phyloP scores from a whole-genome alignment of 1,140 invertebrate species.

The Drosophila kohkoa region DNA sequence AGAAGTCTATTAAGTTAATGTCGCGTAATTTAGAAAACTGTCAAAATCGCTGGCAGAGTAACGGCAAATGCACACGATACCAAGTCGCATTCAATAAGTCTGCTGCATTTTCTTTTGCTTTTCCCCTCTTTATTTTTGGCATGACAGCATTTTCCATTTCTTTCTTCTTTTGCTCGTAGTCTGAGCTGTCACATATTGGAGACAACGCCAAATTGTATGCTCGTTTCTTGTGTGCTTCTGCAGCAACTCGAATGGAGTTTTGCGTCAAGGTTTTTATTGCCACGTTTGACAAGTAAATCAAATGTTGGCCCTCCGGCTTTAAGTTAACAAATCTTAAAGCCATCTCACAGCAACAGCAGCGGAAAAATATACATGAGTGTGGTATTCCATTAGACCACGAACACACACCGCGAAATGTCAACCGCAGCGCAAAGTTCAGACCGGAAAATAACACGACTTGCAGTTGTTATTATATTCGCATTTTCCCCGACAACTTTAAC shows the following conservation, averaged over 20 bases:
- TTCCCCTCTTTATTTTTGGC: constrained; percentile 1
- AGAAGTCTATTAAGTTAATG: constrained; percentile 80
- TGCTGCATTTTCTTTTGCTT: constrained; percentile 5
- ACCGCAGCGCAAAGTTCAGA: constrained; percentile 25
- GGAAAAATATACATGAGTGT: neutral
- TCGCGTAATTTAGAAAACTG: constrained; percentile 81
- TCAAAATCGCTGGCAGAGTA: constrained; percentile 65
- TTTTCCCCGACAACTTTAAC: constrained; percentile 35
- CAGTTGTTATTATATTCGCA: constrained; percentile 51
- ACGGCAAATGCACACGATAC: constrained; percentile 70
- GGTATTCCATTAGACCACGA: constrained; percentile 17
- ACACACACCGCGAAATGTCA: constrained; percentile 42
- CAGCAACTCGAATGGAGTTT: constrained; percentile 25
- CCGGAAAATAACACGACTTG: constrained; percentile 47
- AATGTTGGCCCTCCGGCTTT: constrained; percentile 16
- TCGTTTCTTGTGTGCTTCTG: constrained; percentile 15
- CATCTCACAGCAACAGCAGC: neutral
- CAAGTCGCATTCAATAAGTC: constrained; percentile 69
- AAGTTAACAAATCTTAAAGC: constrained; percentile 24
- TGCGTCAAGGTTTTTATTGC: constrained; percentile 22
- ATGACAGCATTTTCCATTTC: constrained; percentile 31
- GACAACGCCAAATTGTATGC: constrained; percentile 30
- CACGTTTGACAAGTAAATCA: constrained; percentile 23
- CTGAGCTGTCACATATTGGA: constrained; percentile 16
- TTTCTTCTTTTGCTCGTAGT: neutral